phyloP scores from a whole-genome alignment of 2,797 vertebrate genomes.

The Malacoctenus gilli region DNA sequence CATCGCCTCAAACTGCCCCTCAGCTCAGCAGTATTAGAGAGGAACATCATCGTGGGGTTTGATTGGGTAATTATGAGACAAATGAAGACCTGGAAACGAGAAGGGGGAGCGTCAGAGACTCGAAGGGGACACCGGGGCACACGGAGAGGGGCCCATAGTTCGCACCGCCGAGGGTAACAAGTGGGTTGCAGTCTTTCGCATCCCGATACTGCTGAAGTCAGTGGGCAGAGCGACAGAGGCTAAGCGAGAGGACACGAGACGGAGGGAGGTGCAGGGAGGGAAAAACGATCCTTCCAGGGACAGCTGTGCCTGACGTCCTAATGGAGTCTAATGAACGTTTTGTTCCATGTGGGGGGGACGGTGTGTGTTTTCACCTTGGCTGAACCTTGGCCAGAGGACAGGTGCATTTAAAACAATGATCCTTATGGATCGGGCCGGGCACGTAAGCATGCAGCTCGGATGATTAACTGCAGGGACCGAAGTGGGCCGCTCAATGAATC shows the following conservation, averaged over 20 bases:
- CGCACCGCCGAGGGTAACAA: slow-evolving; percentile 15
- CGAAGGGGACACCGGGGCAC: slow-evolving; percentile 1
- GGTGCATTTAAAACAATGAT: slow-evolving; percentile 45
- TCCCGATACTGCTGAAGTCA: slow-evolving; percentile 4
- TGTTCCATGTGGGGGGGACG: slow-evolving; percentile 48
- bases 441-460: slow-evolving; percentile 9
- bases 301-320: slow-evolving; percentile 28
- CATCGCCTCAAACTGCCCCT: slow-evolving; percentile 48
- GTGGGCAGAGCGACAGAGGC: slow-evolving; percentile 13
- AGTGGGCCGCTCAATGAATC: slow-evolving; percentile 31
- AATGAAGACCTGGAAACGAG: slow-evolving; percentile 3
- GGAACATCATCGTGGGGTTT: slow-evolving; percentile 8
- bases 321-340: slow-evolving; percentile 58
- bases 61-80: slow-evolving; percentile 33
- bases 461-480: slow-evolving; percentile 30
- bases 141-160: slow-evolving; percentile 1
- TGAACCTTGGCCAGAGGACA: slow-evolving; percentile 43
- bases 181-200: slow-evolving; percentile 8
- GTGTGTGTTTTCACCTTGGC: slow-evolving; percentile 62
- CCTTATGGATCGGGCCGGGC: slow-evolving; percentile 47
- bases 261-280: slow-evolving; percentile 21
- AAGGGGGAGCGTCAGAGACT: neutral
- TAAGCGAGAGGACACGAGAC: slow-evolving; percentile 24
- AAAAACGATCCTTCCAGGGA: slow-evolving; percentile 35
- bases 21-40: slow-evolving; percentile 38